Percentiles rank a stretch among this genome's conserved stretches.
phyloP scores from a whole-genome alignment of 2,888 invertebrate species.

The Cantharis nigra region DNA sequence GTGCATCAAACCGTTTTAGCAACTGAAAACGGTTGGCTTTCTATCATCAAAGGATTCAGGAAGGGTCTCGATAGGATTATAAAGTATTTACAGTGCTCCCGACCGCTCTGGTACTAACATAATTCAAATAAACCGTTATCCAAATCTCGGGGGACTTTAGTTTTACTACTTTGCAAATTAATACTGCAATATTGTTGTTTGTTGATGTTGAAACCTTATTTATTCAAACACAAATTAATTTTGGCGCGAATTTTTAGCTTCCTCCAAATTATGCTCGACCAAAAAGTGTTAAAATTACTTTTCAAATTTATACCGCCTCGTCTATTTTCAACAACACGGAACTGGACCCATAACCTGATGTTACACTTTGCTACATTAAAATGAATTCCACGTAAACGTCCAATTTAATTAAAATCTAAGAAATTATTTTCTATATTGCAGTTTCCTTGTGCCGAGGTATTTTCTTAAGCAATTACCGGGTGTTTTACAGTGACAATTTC shows the following conservation, averaged over 20 bases:
- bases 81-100: constrained; percentile 30
- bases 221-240: background rate
- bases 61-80: constrained; percentile 31
- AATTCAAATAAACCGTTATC: constrained; percentile 31
- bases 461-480: background rate
- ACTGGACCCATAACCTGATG: background rate
- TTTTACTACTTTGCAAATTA: constrained; percentile 27
- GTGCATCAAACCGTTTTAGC: constrained; percentile 26
- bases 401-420: background rate
- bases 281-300: background rate
- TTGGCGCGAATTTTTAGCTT: background rate
- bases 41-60: constrained; percentile 31
- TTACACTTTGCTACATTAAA: background rate
- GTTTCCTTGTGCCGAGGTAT: background rate
- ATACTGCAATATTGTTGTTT: constrained; percentile 22
- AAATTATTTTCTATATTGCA: background rate
- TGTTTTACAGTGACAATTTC: background rate
- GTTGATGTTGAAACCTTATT: constrained; percentile 14
- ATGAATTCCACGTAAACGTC: background rate
- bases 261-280: background rate
- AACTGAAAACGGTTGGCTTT: constrained; percentile 28
- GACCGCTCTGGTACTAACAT: constrained; percentile 24
- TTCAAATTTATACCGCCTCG: background rate
- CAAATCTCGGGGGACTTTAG: constrained; percentile 24
- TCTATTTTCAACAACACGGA: background rate